phyloP scores from a whole-genome alignment of 2,888 invertebrate species.

The Mactromeris polynyma region DNA sequence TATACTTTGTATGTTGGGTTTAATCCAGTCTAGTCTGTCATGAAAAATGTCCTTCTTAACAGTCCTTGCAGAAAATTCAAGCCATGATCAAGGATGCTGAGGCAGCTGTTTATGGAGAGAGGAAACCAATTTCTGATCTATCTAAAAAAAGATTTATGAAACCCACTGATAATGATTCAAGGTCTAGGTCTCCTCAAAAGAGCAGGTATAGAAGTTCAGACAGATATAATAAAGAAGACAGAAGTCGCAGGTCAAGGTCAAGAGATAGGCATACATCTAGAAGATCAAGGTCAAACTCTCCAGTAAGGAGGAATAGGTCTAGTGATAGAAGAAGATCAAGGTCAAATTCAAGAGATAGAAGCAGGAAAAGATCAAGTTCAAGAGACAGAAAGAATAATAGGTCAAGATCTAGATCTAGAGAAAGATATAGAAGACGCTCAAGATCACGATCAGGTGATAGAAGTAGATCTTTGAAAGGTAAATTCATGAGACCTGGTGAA shows the following conservation, averaged over 20 bases:
- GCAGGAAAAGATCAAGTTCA: conserved; percentile 54
- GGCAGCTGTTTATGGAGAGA: conserved; percentile 61
- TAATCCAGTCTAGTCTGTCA: no score
- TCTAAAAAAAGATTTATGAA: conserved; percentile 70
- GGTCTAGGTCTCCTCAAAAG: conserved; percentile 31
- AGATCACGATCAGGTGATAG: conserved; percentile 46
- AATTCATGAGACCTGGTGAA: conserved; percentile 71
- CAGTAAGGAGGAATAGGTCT: conserved; percentile 55
- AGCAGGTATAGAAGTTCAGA: conserved; percentile 14
- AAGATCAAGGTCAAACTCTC: conserved; percentile 60
- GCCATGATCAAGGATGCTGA: conserved; percentile 89
- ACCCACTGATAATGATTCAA: conserved; percentile 59
- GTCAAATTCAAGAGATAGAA: conserved; percentile 23
- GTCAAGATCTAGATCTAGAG: conserved; percentile 57
- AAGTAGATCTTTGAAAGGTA: conserved; percentile 50
- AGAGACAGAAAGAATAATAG: conserved; percentile 47
- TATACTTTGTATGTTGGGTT: no score
- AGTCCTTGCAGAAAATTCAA: conserved; percentile 89
- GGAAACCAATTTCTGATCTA: conserved; percentile 37
- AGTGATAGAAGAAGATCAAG: conserved; percentile 48
- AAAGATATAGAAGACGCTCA: conserved; percentile 55
- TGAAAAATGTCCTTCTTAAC: conserved; percentile 69
- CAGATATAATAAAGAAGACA: conserved; percentile 23
- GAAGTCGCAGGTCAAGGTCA: conserved; percentile 62
- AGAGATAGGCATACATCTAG: conserved; percentile 45